Evolutionary conservation across 2,888 invertebrate genomes (phyloP).

Genomic region (Cylloceria caligata): DNA sequence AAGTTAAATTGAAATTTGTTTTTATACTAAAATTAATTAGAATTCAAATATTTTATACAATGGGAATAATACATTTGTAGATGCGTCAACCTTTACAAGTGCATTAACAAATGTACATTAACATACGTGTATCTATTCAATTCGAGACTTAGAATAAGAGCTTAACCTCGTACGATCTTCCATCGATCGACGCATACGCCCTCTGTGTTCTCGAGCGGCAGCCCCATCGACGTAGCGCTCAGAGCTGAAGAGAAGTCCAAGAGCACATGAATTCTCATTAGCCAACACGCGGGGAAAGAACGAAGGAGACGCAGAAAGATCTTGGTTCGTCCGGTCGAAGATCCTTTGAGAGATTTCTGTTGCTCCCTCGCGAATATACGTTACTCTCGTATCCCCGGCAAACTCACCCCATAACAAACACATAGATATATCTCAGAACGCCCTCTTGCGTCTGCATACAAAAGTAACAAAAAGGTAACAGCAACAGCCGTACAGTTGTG

Average conservation of each 20-base stretch:
- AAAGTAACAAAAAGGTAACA: conserved; percentile 22
- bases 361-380: conserved; percentile 48
- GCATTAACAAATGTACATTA: too few species aligned
- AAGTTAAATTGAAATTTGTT: neutral
- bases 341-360: conserved; percentile 68
- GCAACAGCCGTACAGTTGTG: conserved; percentile 3
- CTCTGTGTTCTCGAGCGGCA: neutral
- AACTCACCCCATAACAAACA: conserved; percentile 46
- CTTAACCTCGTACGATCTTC: conserved; percentile 37
- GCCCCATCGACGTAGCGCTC: conserved; percentile 39
- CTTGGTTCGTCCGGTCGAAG: conserved; percentile 63
- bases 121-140: too few species aligned
- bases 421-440: conserved; percentile 32
- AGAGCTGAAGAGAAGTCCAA: conserved; percentile 30
- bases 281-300: conserved; percentile 63
- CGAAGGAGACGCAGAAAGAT: conserved; percentile 51
- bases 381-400: conserved; percentile 41
- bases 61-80: neutral
- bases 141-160: conserved; percentile 11
- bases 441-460: conserved; percentile 8
- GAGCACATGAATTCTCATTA: conserved; percentile 71
- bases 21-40: neutral
- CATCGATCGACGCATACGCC: conserved; percentile 35
- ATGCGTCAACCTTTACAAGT: too few species aligned
- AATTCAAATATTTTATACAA: neutral